Conservation (phyloP, 2,797 vertebrate species). For the Acanthurus leucopareius region DNA sequence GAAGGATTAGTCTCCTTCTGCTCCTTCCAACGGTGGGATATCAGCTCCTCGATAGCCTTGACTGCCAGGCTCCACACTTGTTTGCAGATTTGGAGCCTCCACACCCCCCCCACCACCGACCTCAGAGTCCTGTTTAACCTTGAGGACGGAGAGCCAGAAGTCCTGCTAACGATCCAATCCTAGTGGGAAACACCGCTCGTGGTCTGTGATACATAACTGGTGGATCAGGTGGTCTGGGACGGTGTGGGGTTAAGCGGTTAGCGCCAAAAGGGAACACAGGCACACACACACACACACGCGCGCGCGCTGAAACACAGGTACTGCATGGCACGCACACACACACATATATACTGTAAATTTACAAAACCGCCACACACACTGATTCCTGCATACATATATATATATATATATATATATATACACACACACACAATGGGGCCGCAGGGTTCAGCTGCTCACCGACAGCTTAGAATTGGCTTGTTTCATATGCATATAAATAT, state of each 20-base stretch:
- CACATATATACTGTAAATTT: conserved; percentile 30
- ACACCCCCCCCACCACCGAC: not conserved
- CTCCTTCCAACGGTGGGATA: conserved; percentile 72
- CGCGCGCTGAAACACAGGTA: conserved; percentile 20
- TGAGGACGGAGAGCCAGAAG: conserved; percentile 71
- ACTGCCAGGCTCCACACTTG: conserved; percentile 76
- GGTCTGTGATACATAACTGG: conserved; percentile 64
- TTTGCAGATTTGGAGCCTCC: conserved; percentile 72
- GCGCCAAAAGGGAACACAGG: conserved; percentile 39
- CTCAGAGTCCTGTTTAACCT: conserved; percentile 80
- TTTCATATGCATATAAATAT: conserved; percentile 89
- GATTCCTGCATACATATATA: conserved; percentile 35
- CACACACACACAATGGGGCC: conserved; percentile 51
- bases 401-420: conserved; percentile 12
- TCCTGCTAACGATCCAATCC: conserved; percentile 70
- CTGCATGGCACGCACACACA: conserved; percentile 6
- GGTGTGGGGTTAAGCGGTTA: conserved; percentile 57
- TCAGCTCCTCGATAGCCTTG: conserved; percentile 78
- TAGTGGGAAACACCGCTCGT: conserved; percentile 54
- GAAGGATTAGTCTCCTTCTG: conserved; percentile 84
- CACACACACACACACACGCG: conserved; percentile 18
- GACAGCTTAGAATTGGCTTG: conserved; percentile 80
- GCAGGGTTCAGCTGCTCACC: conserved; percentile 74
- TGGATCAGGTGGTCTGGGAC: conserved; percentile 71
- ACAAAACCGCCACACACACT: conserved; percentile 45